phyloP scores from a whole-genome alignment of 2,888 invertebrate genomes.

The Polydrusus cervinus region DNA sequence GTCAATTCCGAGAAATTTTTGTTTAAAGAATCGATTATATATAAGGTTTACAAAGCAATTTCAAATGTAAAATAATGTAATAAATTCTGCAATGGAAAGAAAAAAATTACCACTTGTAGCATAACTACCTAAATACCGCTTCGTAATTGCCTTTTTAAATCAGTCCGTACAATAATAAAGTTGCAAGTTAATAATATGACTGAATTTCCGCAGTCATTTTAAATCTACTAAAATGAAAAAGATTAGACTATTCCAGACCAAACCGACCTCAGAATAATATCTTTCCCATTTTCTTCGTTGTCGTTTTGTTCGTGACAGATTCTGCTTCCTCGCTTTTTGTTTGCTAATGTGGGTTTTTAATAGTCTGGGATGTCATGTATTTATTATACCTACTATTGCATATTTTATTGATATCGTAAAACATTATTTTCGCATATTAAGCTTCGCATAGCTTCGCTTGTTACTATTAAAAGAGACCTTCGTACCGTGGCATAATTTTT shows the following conservation, averaged over 20 bases:
- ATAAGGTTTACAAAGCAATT: no score
- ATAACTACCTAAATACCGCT: neutral
- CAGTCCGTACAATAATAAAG: neutral
- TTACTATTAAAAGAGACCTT: no score
- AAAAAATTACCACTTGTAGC: neutral
- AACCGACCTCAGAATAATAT: constrained; percentile 20
- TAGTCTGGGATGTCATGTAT: constrained; percentile 6
- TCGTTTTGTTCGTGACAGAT: constrained; percentile 21
- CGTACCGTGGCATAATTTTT: no score
- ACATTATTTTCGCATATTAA: no score
- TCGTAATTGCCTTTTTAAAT: neutral
- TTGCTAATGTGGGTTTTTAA: constrained; percentile 14
- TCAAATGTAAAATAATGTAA: neutral
- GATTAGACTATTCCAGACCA: constrained; percentile 8
- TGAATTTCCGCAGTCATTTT: constrained; percentile 17
- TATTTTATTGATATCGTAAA: no score
- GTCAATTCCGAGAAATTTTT: no score
- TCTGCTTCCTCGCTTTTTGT: constrained; percentile 18
- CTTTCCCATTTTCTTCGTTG: constrained; percentile 18
- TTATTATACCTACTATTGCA: neutral
- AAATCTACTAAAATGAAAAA: constrained; percentile 11
- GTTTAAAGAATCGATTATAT: no score
- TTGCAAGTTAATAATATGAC: neutral
- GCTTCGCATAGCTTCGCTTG: no score
- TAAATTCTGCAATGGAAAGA: neutral